These are phyloP conservation scores for Picus viridis DNA, from an alignment of 2,797 vertebrate genomes.

Conservation along the genomic window DNA sequence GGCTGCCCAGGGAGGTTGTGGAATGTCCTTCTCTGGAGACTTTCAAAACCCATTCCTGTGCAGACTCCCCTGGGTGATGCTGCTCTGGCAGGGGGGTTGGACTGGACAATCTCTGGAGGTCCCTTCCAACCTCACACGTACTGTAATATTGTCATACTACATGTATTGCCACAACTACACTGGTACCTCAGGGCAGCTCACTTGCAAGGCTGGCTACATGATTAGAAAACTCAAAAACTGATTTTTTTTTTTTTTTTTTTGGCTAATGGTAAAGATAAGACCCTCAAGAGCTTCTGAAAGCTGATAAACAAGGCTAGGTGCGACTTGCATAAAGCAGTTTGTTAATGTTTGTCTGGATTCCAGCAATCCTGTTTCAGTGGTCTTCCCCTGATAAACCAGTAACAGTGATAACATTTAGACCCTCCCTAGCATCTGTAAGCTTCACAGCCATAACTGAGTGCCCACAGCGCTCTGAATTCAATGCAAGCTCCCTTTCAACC, in stretches of 20 bases:
- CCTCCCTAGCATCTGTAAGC: background rate
- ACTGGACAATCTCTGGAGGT: too few species aligned
- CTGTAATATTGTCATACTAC: background rate
- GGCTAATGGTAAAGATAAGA: background rate
- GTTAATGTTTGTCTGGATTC: background rate
- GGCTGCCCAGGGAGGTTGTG: too few species aligned
- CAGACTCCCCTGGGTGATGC: too few species aligned
- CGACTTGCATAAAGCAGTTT: background rate
- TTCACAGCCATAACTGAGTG: background rate
- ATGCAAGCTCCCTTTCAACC: background rate
- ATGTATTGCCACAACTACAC: accelerated
- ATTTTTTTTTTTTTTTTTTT: background rate
- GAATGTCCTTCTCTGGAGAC: too few species aligned
- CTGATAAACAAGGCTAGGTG: background rate
- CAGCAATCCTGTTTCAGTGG: background rate
- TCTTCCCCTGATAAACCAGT: background rate
- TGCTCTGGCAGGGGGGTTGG: too few species aligned
- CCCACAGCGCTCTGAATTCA: background rate
- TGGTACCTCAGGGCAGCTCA: background rate
- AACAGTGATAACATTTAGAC: background rate
- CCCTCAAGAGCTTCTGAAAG: background rate
- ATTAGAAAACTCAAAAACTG: background rate
- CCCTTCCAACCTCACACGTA: too few species aligned
- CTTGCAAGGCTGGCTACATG: accelerated
- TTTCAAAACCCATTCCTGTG: too few species aligned